Base-by-base conservation (phyloP, 2,888 invertebrate genomes). In the Folsomia candida region DNA sequence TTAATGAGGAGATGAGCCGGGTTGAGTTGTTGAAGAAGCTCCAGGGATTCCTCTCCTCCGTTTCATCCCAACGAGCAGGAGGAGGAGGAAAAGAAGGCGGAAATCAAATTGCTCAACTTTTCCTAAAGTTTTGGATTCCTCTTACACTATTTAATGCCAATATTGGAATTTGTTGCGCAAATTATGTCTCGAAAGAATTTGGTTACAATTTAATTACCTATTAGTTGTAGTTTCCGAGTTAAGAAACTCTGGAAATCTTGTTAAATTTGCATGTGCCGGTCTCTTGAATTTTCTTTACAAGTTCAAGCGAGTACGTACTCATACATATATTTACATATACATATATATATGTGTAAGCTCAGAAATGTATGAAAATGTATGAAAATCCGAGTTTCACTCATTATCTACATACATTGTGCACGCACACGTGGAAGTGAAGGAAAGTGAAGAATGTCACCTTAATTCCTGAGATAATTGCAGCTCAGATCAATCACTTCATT, bases 1-100 rank as follows among this genome's bases (percentile, higher is more conserved):
- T 61, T 61, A 61, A 61, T 61, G 61, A 61, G 61, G 61, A 61
- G 61, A 61, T 29, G 61, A 61, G 27, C 54, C 18, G n/a, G 20
- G 9, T n/a, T n/a, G n/a, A n/a, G n/a, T n/a, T n/a, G n/a, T n/a
- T n/a, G n/a, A n/a, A 9, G 18, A 47, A 47, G 47, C 47, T 47
- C 47, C 47, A 47, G 47, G 47, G 11, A 54, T n/a, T 54, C 54
- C 54, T 14, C 22, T 6, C 22, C 20, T 20, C n/a, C 20, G 6
- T 22, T 54, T n/a, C 14, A 9, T 37, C 37, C 4, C 37, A 37
- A 14, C n/a, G n/a, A n/a, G n/a, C n/a, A n/a, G n/a, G n/a, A 54
- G 54, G 20, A n/a, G 54, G 4, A 18, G 47, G 18, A 18, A 57
- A 22, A 25, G 26, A 26, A 6, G 59, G 22, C 18, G 61, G 22